Percentiles rank a stretch among this genome's conserved stretches.
phyloP scores from a whole-genome alignment of 2,113 vertebrate species.

The Pedionomus torquatus region DNA sequence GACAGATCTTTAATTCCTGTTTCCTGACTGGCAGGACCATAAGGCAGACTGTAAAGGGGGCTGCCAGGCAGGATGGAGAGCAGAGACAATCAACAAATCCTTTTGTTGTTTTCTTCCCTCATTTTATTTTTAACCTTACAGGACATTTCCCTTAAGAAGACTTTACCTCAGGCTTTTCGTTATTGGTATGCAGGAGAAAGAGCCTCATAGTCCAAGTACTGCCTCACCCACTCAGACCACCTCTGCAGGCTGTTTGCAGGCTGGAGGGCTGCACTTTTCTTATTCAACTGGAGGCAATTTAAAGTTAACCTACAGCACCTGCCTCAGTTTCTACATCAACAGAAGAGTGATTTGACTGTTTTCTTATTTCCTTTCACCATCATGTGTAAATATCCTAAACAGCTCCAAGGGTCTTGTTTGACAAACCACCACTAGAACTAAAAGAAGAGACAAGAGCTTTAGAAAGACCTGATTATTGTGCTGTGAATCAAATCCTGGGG shows the following conservation, averaged over 20 bases:
- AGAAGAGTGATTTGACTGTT: neutral
- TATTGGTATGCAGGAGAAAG: neutral
- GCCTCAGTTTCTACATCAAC: neutral
- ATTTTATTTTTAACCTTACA: constrained; percentile 47
- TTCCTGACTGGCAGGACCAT: constrained; percentile 38
- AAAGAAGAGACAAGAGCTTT: neutral
- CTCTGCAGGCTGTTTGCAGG: neutral
- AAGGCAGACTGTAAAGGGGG: neutral
- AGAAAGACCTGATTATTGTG: neutral
- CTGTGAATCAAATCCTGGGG: neutral
- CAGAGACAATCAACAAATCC: neutral
- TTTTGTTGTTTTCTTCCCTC: constrained; percentile 12
- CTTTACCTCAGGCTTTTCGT: neutral
- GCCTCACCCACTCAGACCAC: rapidly evolving
- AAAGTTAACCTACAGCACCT: neutral
- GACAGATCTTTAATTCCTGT: constrained; percentile 47
- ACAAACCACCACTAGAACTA: neutral
- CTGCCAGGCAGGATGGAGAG: constrained; percentile 52
- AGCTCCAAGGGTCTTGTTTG: neutral
- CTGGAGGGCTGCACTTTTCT: neutral
- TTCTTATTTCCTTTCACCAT: neutral
- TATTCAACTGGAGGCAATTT: neutral
- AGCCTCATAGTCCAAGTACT: neutral
- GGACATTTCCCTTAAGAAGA: constrained; percentile 9
- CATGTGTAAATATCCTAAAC: neutral